phyloP scores from a whole-genome alignment of 2,113 vertebrate genomes.

The Campylomormyrus numenius region DNA sequence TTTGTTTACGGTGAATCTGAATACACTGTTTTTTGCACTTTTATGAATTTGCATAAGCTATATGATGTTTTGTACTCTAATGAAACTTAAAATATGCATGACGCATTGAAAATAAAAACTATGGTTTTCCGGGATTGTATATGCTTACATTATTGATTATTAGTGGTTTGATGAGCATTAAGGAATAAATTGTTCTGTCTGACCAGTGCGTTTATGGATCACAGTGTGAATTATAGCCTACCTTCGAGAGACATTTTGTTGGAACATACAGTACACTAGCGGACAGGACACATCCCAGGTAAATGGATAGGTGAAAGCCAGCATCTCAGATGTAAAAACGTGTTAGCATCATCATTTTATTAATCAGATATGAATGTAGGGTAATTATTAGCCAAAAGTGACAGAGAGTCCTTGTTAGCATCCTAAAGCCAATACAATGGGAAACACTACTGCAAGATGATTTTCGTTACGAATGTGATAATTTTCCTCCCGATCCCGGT shows the following conservation, averaged over 20 bases:
- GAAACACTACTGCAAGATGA: background rate
- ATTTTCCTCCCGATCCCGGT: background rate
- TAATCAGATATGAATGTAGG: background rate
- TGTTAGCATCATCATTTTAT: background rate
- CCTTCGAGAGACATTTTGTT: background rate
- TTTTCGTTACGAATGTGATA: background rate
- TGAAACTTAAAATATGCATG: conserved; percentile 51
- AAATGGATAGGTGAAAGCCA: background rate
- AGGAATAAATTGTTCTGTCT: background rate
- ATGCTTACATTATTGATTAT: background rate
- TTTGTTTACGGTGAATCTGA: conserved; percentile 48
- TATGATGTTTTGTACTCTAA: conserved; percentile 63
- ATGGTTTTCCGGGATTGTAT: background rate
- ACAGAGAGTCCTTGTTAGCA: background rate
- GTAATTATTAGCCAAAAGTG: background rate
- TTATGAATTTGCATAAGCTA: conserved; percentile 54
- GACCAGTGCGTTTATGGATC: background rate
- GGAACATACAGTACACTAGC: background rate
- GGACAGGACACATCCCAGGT: background rate
- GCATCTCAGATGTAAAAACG: background rate
- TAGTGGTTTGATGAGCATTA: background rate
- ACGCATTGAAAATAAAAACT: conserved; percentile 46
- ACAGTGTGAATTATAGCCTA: background rate
- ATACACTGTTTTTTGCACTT: conserved; percentile 58
- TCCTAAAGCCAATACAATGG: background rate